A percentile compares a stretch with the other conserved stretches of the same genome.
Evolutionary conservation across 2,113 vertebrate genomes (phyloP).

Genomic region (Psammodynastes pulverulentus): DNA sequence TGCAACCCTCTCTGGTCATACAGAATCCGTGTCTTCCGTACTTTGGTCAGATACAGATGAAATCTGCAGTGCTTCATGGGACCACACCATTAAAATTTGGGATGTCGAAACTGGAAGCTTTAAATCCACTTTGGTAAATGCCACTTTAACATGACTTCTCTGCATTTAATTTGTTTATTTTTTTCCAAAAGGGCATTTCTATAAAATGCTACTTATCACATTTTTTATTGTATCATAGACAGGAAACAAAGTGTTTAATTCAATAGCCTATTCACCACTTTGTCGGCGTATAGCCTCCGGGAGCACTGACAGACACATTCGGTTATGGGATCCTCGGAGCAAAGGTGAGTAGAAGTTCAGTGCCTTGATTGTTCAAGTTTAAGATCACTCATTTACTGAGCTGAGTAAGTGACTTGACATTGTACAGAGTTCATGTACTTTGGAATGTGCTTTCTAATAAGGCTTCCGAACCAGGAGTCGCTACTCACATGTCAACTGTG

Average conservation of each 20-base stretch:
- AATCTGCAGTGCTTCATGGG: constrained; percentile 94
- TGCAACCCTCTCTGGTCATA: constrained; percentile 92
- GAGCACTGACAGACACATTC: constrained; percentile 90
- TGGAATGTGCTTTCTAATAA: background rate
- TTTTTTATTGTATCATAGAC: constrained; percentile 70
- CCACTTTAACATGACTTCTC: background rate
- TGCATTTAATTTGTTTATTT: background rate
- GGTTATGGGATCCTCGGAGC: constrained; percentile 91
- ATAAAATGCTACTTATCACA: constrained; percentile 9
- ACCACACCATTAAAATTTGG: constrained; percentile 94
- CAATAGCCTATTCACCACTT: constrained; percentile 87
- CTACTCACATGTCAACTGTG: background rate
- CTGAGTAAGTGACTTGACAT: background rate
- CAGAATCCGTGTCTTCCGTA: constrained; percentile 88
- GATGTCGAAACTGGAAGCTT: constrained; percentile 83
- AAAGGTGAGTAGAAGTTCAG: constrained; percentile 76
- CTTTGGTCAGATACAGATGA: constrained; percentile 91
- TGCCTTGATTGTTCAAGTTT: background rate
- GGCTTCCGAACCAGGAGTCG: background rate
- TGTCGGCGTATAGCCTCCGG: constrained; percentile 90
- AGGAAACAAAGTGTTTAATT: constrained; percentile 96
- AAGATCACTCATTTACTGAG: background rate
- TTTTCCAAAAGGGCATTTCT: constrained; percentile 7
- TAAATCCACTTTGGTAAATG: constrained; percentile 87
- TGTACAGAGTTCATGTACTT: background rate